A percentile compares a stretch with the other conserved stretches of the same genome.
Conservation (phyloP, 2,113 vertebrate genomes). For the Antennarius striatus region DNA sequence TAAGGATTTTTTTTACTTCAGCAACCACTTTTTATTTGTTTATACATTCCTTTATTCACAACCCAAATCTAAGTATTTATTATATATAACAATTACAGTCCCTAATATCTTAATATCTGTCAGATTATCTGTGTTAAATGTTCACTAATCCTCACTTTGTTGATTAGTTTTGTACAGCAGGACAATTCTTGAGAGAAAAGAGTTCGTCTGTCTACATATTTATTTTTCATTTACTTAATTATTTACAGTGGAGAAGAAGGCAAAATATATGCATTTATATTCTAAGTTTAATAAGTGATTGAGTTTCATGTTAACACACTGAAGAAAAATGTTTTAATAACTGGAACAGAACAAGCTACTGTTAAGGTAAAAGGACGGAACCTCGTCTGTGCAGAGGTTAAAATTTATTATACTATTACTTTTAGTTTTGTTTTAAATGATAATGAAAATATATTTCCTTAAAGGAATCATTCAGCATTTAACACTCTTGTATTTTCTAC, state of each 20-base stretch:
- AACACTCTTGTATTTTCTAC: slow-evolving; percentile 2
- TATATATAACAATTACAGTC: too few relatives aligned
- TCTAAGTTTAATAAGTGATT: slow-evolving; percentile 1
- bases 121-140: too few relatives aligned
- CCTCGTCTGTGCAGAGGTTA: background rate
- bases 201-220: too few relatives aligned
- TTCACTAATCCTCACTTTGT: too few relatives aligned
- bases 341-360: slow-evolving; percentile 5
- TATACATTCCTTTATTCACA: slow-evolving; percentile 43
- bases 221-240: too few relatives aligned
- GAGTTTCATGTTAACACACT: background rate
- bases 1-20: background rate
- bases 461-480: slow-evolving; percentile 10
- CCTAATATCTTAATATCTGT: too few relatives aligned
- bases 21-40: background rate
- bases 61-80: slow-evolving; percentile 39
- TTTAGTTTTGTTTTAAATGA: background rate
- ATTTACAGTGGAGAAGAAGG: too few relatives aligned
- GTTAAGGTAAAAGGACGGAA: background rate
- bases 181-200: too few relatives aligned
- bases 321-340: background rate
- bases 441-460: slow-evolving; percentile 2
- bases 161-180: too few relatives aligned
- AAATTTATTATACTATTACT: background rate
- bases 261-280: background rate